Percentiles rank a stretch among this genome's conserved stretches.
Conservation (phyloP, 2,888 invertebrate species). For the Drosophila emarginata region DNA sequence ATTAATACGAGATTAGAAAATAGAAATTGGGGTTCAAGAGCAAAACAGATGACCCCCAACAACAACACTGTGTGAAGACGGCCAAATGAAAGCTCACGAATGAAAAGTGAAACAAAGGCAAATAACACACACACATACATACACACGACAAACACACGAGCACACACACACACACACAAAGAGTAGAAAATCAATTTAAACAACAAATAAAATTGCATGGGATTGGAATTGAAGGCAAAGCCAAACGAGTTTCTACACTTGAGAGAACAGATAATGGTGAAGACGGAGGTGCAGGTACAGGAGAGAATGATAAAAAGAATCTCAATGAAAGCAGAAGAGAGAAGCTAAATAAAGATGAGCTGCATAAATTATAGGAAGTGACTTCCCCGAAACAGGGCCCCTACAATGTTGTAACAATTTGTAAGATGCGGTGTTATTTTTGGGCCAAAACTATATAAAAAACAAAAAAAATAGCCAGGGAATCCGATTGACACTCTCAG, state of each 20-base stretch:
- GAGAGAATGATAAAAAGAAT: slow-evolving; percentile 38
- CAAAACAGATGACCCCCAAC: slow-evolving; percentile 27
- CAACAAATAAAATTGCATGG: slow-evolving; percentile 41
- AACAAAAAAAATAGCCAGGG: neutral
- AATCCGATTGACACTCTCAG: slow-evolving; percentile 9
- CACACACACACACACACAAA: slow-evolving; percentile 22
- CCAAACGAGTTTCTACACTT: slow-evolving; percentile 47
- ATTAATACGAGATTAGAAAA: slow-evolving; percentile 41
- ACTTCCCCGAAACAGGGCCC: slow-evolving; percentile 5
- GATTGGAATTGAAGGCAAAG: slow-evolving; percentile 41
- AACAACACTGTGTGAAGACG: slow-evolving; percentile 10
- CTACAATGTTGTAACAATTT: slow-evolving; percentile 9
- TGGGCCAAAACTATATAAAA: neutral
- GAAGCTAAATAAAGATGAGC: slow-evolving; percentile 69
- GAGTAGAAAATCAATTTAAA: slow-evolving; percentile 65
- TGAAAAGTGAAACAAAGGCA: slow-evolving; percentile 47
- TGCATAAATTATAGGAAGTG: slow-evolving; percentile 60
- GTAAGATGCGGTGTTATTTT: slow-evolving; percentile 5
- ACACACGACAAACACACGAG: slow-evolving; percentile 1
- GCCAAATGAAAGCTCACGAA: slow-evolving; percentile 14
- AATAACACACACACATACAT: slow-evolving; percentile 31
- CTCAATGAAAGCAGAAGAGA: slow-evolving; percentile 55
- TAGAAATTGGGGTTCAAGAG: slow-evolving; percentile 49
- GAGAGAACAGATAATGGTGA: neutral
- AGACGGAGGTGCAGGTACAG: neutral